Evolutionary conservation across 2,113 vertebrate species (phyloP).

Genomic region (Colistium nudipinnis): DNA sequence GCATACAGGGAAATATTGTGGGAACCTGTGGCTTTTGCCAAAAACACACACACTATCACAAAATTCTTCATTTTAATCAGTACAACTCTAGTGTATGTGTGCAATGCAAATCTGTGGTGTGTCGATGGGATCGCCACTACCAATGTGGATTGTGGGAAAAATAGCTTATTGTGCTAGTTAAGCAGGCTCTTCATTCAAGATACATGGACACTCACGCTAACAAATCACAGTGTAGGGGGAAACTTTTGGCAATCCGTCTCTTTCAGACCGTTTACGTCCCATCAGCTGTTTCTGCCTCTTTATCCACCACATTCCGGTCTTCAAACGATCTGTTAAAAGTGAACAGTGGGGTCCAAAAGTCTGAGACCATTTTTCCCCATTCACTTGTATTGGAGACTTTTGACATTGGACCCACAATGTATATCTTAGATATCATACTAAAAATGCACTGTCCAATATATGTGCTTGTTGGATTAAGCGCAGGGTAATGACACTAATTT

Average conservation of each 20-base stretch:
- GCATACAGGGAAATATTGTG: conserved; percentile 41
- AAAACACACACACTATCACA: conserved; percentile 13
- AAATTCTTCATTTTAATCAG: conserved; percentile 23
- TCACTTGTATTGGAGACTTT: not conserved
- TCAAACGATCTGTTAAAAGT: too few species aligned
- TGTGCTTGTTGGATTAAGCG: not conserved
- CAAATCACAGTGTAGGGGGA: conserved; percentile 27
- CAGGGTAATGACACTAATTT: not conserved
- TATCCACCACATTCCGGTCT: conserved; percentile 10
- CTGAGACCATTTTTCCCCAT: too few species aligned
- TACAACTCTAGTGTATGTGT: conserved; percentile 18
- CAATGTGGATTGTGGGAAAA: conserved; percentile 47
- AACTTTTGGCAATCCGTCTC: conserved; percentile 28
- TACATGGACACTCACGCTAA: conserved; percentile 6
- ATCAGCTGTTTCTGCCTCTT: conserved; percentile 17
- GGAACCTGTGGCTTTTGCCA: conserved; percentile 41
- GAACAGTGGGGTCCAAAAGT: too few species aligned
- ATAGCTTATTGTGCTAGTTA: conserved; percentile 59
- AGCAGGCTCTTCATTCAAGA: conserved; percentile 36
- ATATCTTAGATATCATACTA: too few species aligned
- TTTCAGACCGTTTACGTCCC: conserved; percentile 3
- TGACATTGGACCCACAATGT: not conserved
- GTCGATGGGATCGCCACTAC: conserved; percentile 32
- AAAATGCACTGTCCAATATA: conserved; percentile 8
- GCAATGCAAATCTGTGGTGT: not conserved